Evolutionary conservation across 1,140 invertebrate species (phyloP).

Genomic region (Pararge aegeria): DNA sequence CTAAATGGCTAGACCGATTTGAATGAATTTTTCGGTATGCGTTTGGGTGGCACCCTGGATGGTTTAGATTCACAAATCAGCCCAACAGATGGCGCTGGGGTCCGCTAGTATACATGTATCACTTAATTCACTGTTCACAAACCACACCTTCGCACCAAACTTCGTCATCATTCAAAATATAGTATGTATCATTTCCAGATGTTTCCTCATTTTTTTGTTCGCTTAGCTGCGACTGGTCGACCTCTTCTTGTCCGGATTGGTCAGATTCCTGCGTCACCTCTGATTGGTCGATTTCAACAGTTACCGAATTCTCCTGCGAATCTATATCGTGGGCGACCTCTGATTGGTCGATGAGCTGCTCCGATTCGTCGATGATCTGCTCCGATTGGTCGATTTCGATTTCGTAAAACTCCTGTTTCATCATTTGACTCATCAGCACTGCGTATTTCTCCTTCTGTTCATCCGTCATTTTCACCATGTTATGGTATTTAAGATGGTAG

Average conservation of each 20-base stretch:
- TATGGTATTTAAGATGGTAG: slow-evolving; percentile 69
- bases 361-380: neutral
- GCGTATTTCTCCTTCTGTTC: slow-evolving; percentile 50
- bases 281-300: too few relatives aligned
- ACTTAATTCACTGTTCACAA: neutral
- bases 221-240: neutral
- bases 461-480: slow-evolving; percentile 46
- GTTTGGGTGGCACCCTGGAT: too few relatives aligned
- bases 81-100: too few relatives aligned
- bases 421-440: slow-evolving; percentile 40
- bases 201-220: neutral
- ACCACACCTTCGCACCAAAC: neutral
- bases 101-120: neutral
- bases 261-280: neutral
- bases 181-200: neutral
- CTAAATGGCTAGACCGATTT: too few relatives aligned
- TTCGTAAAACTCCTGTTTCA: slow-evolving; percentile 6
- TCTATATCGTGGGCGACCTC: too few relatives aligned
- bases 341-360: neutral
- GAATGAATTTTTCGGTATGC: too few relatives aligned
- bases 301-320: too few relatives aligned
- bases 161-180: neutral
- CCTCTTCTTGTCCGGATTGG: too few relatives aligned
- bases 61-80: too few relatives aligned
- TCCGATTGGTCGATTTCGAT: slow-evolving; percentile 1